A percentile compares a stretch with the other conserved stretches of the same genome.
These are phyloP conservation scores for Phyllotreta striolata DNA, from an alignment of 2,888 invertebrate genomes.

Conservation along the genomic window DNA sequence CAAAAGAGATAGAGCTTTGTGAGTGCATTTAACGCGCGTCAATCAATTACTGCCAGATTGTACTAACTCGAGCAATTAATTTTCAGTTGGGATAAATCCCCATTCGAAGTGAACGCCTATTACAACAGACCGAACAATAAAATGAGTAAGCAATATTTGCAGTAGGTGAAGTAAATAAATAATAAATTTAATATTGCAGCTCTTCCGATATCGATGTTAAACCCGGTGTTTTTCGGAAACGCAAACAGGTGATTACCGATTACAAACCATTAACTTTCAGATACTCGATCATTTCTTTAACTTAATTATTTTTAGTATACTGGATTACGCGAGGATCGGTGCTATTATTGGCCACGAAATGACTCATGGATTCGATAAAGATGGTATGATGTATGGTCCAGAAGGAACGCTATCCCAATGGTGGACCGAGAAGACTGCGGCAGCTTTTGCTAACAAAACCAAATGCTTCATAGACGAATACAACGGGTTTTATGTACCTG, in stretches of 20 bases:
- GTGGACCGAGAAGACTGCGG: slow-evolving; percentile 57
- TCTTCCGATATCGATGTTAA: slow-evolving; percentile 56
- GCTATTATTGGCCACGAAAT: slow-evolving; percentile 68
- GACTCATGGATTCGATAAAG: slow-evolving; percentile 62
- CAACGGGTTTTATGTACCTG: slow-evolving; percentile 56
- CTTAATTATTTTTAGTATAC: slow-evolving; percentile 50
- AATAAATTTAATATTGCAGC: slow-evolving; percentile 48
- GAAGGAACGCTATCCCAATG: slow-evolving; percentile 61
- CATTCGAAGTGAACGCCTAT: slow-evolving; percentile 70
- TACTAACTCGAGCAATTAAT: slow-evolving; percentile 1
- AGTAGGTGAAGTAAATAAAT: slow-evolving; percentile 1
- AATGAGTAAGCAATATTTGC: slow-evolving; percentile 59
- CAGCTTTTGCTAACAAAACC: slow-evolving; percentile 53
- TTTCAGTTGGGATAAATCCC: slow-evolving; percentile 59
- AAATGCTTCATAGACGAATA: slow-evolving; percentile 62
- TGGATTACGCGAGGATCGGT: slow-evolving; percentile 67
- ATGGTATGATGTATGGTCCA: slow-evolving; percentile 63
- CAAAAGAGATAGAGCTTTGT: slow-evolving; percentile 49
- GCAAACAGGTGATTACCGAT: slow-evolving; percentile 47
- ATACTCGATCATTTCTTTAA: slow-evolving; percentile 1
- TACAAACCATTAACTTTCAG: neutral
- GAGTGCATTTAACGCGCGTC: no score
- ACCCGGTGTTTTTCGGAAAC: slow-evolving; percentile 55
- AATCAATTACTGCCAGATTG: no score
- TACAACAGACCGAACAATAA: slow-evolving; percentile 66